These are phyloP conservation scores for Gobio gobio DNA, from an alignment of 2,113 vertebrate species.

Conservation along the genomic window DNA sequence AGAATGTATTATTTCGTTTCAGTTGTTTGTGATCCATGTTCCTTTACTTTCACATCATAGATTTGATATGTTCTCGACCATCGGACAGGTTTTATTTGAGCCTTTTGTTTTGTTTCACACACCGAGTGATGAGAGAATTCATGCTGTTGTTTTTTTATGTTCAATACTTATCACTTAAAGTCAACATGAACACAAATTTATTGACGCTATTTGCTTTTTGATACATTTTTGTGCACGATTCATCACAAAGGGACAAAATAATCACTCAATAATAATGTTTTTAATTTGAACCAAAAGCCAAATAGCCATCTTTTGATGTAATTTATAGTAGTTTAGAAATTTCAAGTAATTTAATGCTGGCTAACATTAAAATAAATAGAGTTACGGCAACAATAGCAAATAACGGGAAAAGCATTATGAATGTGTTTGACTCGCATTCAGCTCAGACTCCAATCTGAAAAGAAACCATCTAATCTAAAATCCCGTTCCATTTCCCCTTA, in stretches of 20 bases:
- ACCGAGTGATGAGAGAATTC: neutral
- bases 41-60: constrained; percentile 1
- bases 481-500: neutral
- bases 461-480: neutral
- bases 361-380: too few relatives aligned
- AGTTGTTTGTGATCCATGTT: constrained; percentile 31
- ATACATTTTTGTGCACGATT: neutral
- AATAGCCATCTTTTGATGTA: neutral
- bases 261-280: neutral
- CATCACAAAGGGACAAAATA: neutral
- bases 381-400: neutral
- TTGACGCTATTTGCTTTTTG: neutral
- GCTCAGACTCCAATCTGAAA: neutral
- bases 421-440: neutral
- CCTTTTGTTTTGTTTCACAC: constrained; percentile 22
- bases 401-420: neutral
- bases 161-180: neutral
- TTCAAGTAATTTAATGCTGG: too few relatives aligned
- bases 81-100: neutral
- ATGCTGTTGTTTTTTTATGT: neutral
- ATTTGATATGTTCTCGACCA: neutral
- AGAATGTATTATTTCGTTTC: neutral
- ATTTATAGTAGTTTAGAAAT: neutral
- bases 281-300: neutral
- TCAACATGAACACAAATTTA: neutral